Percentiles rank a stretch among this genome's conserved stretches.
phyloP scores from a whole-genome alignment of 2,113 vertebrate species.

The Lycaon pictus region DNA sequence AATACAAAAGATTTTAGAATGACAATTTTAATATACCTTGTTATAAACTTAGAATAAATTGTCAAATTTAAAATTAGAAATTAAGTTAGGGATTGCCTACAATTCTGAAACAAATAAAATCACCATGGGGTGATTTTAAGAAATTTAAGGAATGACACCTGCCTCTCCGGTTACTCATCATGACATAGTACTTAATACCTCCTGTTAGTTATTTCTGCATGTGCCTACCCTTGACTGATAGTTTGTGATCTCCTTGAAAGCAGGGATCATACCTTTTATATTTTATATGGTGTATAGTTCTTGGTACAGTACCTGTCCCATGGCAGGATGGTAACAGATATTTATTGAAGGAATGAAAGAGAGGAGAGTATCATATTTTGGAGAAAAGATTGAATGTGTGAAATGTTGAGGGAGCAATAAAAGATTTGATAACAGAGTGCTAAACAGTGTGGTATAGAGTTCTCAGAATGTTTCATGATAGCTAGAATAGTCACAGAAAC shows the following conservation, averaged over 20 bases:
- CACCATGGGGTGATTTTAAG: not conserved
- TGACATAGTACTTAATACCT: not conserved
- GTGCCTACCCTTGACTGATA: not conserved
- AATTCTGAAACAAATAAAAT: conserved; percentile 25
- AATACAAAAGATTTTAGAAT: not conserved
- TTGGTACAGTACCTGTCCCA: not conserved
- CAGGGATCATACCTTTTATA: not conserved
- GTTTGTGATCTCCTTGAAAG: conserved; percentile 20
- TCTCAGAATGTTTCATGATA: not conserved
- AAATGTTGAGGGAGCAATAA: not conserved
- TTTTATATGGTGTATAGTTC: not conserved
- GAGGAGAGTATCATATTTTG: not conserved
- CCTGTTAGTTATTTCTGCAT: conserved; percentile 37
- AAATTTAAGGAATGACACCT: conserved; percentile 22
- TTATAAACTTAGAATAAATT: not conserved
- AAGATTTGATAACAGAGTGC: not conserved
- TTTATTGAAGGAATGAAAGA: conserved; percentile 33
- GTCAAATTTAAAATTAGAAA: not conserved
- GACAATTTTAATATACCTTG: not conserved
- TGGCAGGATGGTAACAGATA: not conserved
- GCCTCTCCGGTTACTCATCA: not conserved
- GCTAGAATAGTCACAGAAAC: not conserved
- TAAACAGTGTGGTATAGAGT: not conserved
- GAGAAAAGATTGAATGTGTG: not conserved
- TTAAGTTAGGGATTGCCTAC: not conserved